These are phyloP conservation scores for Cydia fagiglandana DNA, from an alignment of 1,140 invertebrate species.

Conservation along the genomic window DNA sequence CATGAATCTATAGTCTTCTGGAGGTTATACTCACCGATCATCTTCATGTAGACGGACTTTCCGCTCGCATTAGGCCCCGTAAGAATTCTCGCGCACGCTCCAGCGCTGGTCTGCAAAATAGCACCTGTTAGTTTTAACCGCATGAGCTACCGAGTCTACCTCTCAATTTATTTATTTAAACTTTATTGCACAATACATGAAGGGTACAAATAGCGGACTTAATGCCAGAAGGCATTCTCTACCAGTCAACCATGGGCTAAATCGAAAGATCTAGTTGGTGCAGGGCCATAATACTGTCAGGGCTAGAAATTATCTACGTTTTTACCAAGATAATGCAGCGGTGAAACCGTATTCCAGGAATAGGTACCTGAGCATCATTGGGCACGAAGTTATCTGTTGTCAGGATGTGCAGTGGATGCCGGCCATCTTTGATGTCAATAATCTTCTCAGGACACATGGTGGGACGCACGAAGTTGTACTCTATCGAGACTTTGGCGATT, in stretches of 20 bases:
- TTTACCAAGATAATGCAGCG: neutral
- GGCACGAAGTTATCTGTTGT: constrained; percentile 84
- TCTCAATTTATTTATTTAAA: too few species aligned
- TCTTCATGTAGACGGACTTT: constrained; percentile 95
- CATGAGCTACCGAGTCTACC: neutral
- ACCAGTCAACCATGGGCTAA: too few species aligned
- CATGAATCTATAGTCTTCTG: too few species aligned
- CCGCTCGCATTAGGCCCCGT: constrained; percentile 94
- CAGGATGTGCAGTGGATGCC: constrained; percentile 89
- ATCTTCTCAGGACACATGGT: constrained; percentile 80
- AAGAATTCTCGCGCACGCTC: constrained; percentile 85
- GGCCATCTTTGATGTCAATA: constrained; percentile 85
- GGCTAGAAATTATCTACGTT: neutral
- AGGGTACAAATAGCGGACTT: too few species aligned
- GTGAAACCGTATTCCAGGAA: neutral
- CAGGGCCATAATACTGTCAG: too few species aligned
- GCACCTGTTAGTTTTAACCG: neutral
- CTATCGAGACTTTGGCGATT: constrained; percentile 84
- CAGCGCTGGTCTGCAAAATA: constrained; percentile 78
- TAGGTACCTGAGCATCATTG: constrained; percentile 79
- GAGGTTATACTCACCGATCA: constrained; percentile 76
- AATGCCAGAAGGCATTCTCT: too few species aligned
- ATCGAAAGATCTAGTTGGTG: too few species aligned
- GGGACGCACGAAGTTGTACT: constrained; percentile 87
- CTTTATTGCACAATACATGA: too few species aligned